Conservation (phyloP, 2,797 vertebrate species). For the Ctenopoma kingsleyae region DNA sequence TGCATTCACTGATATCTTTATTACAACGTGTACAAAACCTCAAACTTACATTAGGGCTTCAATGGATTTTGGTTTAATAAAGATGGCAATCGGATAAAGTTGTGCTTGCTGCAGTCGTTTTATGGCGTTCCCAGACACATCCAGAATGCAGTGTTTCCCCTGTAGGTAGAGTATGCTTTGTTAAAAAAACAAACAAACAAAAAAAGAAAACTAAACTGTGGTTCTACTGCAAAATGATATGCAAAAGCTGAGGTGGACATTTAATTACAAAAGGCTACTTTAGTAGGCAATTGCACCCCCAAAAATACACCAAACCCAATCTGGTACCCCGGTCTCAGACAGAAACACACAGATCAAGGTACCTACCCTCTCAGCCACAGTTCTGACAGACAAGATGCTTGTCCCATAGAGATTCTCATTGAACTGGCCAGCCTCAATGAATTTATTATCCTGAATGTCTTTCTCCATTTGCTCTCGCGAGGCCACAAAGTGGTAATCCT, state of each 20-base stretch:
- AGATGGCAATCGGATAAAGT: constrained; percentile 98
- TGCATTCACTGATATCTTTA: neutral
- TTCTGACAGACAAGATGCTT: constrained; percentile 96
- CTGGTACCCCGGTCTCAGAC: neutral
- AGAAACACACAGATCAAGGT: neutral
- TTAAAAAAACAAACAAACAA: neutral
- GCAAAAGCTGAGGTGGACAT: neutral
- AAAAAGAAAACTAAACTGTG: constrained; percentile 9
- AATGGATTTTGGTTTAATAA: constrained; percentile 99
- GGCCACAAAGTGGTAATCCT: constrained; percentile 97
- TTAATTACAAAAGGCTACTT: constrained; percentile 1
- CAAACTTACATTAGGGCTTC: constrained; percentile 97
- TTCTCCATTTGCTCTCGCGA: constrained; percentile 99
- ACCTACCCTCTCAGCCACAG: constrained; percentile 95
- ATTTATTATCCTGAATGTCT: constrained; percentile 99
- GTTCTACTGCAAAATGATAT: neutral
- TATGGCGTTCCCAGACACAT: constrained; percentile 98
- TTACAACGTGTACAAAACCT: neutral
- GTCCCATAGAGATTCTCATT: constrained; percentile 99
- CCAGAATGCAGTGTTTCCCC: constrained; percentile 99
- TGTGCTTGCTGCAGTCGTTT: constrained; percentile 99
- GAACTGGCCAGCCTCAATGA: constrained; percentile 98
- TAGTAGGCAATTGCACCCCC: neutral
- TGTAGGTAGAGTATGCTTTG: constrained; percentile 58
- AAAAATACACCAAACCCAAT: constrained; percentile 12